phyloP scores from a whole-genome alignment of 2,888 invertebrate species.

The Empis livida region DNA sequence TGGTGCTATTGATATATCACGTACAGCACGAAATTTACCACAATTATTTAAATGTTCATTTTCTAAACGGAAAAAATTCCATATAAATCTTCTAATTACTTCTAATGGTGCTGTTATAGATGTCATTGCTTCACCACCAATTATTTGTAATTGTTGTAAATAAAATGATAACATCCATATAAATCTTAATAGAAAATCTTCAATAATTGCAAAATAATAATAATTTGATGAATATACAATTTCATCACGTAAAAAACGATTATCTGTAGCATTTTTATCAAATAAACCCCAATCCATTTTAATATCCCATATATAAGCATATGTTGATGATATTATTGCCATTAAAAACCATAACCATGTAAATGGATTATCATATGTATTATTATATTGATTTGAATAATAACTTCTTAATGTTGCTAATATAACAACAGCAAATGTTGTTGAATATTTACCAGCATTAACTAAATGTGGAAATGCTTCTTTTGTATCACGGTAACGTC shows the following conservation, averaged over 20 bases:
- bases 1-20: constrained; percentile 93
- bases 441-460: constrained; percentile 97
- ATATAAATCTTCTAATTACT: constrained; percentile 89
- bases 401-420: constrained; percentile 60
- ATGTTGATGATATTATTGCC: constrained; percentile 76
- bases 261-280: constrained; percentile 82
- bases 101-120: constrained; percentile 74
- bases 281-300: constrained; percentile 99
- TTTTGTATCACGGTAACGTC: constrained; percentile 86
- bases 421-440: constrained; percentile 88
- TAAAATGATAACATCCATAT: constrained; percentile 85
- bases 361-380: constrained; percentile 64
- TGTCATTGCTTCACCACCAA: constrained; percentile 69
- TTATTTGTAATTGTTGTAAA: constrained; percentile 62
- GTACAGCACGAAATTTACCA: constrained; percentile 94
- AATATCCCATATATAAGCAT: constrained; percentile 96
- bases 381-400: constrained; percentile 46
- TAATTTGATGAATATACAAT: constrained; percentile 85
- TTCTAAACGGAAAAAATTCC: constrained; percentile 99
- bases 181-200: constrained; percentile 87
- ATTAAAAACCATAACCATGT: constrained; percentile 82
- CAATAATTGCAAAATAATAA: constrained; percentile 93
- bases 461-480: constrained; percentile 92
- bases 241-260: constrained; percentile 84
- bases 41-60: constrained; percentile 99